Percentiles rank a stretch among this genome's conserved stretches.
Conservation (phyloP, 2,797 vertebrate genomes). For the Acridotheres tristis region DNA sequence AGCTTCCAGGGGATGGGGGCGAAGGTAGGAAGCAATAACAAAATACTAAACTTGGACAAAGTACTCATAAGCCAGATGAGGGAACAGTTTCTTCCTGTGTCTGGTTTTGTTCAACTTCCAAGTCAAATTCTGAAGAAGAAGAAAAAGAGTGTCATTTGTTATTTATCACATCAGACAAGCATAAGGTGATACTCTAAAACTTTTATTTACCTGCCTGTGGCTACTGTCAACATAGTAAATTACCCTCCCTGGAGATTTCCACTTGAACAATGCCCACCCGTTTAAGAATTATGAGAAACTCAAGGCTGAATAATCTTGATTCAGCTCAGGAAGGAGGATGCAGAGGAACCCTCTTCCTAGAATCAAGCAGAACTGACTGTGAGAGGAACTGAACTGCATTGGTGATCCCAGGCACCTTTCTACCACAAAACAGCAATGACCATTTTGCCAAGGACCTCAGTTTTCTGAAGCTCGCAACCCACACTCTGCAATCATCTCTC, state of each 20-base stretch:
- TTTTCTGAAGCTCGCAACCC: neutral
- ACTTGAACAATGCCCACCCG: neutral
- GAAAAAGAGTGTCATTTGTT: neutral
- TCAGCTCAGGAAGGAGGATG: neutral
- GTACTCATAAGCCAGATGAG: neutral
- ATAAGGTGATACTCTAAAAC: neutral
- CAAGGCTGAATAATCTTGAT: neutral
- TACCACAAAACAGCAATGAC: neutral
- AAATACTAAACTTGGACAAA: conserved; percentile 15
- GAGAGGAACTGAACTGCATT: neutral
- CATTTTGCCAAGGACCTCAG: neutral
- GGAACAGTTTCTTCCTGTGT: neutral
- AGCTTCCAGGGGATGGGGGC: neutral
- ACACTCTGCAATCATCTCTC: neutral
- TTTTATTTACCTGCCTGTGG: neutral
- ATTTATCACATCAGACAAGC: neutral
- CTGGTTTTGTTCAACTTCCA: conserved; percentile 1
- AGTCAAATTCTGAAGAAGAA: conserved; percentile 28
- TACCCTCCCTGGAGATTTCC: neutral
- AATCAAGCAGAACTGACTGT: neutral
- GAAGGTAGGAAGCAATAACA: neutral
- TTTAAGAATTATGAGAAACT: neutral
- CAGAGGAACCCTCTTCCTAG: neutral
- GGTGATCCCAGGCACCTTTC: neutral
- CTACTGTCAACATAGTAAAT: neutral